A percentile compares a stretch with the other conserved stretches of the same genome.
These are phyloP conservation scores for Hycleus phaleratus DNA, from an alignment of 1,140 invertebrate species.

Conservation along the genomic window DNA sequence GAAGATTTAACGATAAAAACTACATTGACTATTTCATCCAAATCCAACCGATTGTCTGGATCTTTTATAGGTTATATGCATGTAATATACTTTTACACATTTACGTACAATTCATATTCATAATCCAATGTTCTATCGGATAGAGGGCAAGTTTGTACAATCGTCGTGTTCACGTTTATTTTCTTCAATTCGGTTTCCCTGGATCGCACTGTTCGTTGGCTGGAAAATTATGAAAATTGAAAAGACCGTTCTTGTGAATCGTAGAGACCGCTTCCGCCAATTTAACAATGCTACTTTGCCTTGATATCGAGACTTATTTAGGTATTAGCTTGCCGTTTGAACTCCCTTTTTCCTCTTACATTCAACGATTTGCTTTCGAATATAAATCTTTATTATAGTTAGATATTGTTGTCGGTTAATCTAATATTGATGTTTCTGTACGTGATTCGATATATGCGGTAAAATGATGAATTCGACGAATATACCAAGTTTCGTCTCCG, in stretches of 20 bases:
- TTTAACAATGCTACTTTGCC: constrained; percentile 30
- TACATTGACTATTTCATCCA: neutral
- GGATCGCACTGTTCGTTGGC: constrained; percentile 14
- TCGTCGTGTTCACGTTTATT: constrained; percentile 5
- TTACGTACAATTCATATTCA: constrained; percentile 4
- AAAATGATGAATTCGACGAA: too few relatives aligned
- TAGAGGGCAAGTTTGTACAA: neutral
- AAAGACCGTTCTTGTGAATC: constrained; percentile 13
- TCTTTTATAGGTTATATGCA: too few relatives aligned
- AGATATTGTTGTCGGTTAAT: too few relatives aligned
- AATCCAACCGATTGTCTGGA: too few relatives aligned
- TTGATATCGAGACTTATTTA: constrained; percentile 24
- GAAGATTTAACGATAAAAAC: constrained; percentile 24
- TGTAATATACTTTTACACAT: neutral
- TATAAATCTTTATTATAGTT: too few relatives aligned
- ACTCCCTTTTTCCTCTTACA: too few relatives aligned
- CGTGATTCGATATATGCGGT: too few relatives aligned
- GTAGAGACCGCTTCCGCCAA: constrained; percentile 22
- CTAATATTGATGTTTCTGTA: too few relatives aligned
- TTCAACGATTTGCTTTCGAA: too few relatives aligned
- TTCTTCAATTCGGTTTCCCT: constrained; percentile 16
- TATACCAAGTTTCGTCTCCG: too few relatives aligned
- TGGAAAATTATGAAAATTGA: constrained; percentile 34
- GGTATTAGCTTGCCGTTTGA: constrained; percentile 25
- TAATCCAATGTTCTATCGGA: constrained; percentile 4